phyloP scores from a whole-genome alignment of 2,797 vertebrate genomes.

The Tadarida brasiliensis region DNA sequence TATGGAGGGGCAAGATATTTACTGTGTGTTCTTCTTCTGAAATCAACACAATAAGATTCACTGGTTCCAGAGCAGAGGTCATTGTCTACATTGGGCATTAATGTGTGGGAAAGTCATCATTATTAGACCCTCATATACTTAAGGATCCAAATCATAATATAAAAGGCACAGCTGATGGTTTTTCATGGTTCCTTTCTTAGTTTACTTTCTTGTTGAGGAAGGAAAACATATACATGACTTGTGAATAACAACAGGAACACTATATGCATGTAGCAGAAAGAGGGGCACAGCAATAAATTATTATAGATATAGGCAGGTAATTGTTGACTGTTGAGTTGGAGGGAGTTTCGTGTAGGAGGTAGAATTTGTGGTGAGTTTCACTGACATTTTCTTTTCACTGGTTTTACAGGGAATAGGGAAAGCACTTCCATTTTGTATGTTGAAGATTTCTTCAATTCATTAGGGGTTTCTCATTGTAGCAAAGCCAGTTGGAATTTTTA shows the following conservation, averaged over 20 bases:
- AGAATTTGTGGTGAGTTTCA: neutral
- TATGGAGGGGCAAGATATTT: neutral
- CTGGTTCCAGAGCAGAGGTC: neutral
- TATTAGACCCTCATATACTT: neutral
- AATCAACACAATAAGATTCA: neutral
- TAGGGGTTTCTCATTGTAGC: neutral
- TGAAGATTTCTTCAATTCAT: neutral
- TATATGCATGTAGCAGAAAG: neutral
- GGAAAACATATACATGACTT: neutral
- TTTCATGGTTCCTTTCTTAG: neutral
- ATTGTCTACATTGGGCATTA: neutral
- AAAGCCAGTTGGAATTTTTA: constrained; percentile 3
- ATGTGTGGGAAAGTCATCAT: neutral
- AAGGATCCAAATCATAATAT: neutral
- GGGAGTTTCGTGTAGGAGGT: neutral
- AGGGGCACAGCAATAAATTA: neutral
- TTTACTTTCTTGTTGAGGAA: constrained; percentile 10
- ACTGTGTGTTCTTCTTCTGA: neutral
- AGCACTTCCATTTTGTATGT: neutral
- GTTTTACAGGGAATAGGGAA: neutral
- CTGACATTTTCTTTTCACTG: constrained; percentile 1
- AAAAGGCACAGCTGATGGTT: neutral
- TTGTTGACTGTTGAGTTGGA: neutral
- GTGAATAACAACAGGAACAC: neutral
- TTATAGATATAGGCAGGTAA: neutral